A percentile compares a stretch with the other conserved stretches of the same genome.
Evolutionary conservation across 2,797 vertebrate genomes (phyloP).

Genomic region (Apodemus agrarius): DNA sequence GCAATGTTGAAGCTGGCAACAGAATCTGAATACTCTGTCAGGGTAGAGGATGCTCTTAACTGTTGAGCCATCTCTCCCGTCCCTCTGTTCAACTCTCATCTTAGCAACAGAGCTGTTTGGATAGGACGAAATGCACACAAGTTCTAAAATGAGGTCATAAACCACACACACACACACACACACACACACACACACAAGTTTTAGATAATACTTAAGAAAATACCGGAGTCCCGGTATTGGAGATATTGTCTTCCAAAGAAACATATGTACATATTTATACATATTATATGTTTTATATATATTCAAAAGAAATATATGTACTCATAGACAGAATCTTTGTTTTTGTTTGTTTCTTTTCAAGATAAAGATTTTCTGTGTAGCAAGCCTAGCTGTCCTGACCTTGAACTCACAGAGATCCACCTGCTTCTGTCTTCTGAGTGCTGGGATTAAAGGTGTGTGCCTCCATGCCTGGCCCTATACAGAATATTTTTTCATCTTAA

Average conservation of each 20-base stretch:
- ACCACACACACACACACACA: no score
- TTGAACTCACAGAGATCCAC: background rate
- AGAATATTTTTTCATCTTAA: background rate
- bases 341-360: background rate
- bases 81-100: slow-evolving; percentile 31
- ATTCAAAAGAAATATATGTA: background rate
- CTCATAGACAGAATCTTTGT: background rate
- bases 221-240: background rate
- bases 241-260: background rate
- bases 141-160: slow-evolving; percentile 33
- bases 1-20: background rate
- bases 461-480: background rate
- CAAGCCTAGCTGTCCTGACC: background rate
- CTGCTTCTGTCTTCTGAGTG: background rate
- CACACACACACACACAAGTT: background rate
- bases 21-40: background rate
- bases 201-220: background rate
- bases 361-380: background rate
- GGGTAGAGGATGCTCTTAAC: background rate
- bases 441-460: background rate
- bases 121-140: slow-evolving; percentile 57
- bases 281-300: background rate
- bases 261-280: background rate
- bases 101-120: background rate
- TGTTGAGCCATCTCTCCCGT: background rate